Conservation (phyloP, 1,140 invertebrate species). For the Drosophila nasuta region DNA sequence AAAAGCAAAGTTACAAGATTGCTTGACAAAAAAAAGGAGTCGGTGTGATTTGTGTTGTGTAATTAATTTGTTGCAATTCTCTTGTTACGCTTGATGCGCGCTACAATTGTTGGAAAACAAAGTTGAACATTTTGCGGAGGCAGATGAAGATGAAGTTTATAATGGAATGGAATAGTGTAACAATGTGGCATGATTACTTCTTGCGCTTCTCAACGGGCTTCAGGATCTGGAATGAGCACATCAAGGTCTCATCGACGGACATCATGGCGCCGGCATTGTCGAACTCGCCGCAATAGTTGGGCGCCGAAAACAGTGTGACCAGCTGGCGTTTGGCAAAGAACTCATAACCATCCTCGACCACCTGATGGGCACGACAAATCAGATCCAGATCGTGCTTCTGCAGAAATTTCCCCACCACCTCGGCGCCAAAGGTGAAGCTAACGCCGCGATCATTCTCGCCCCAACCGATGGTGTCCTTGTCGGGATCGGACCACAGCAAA, state of each 20-base stretch:
- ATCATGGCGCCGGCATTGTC: conserved; percentile 99
- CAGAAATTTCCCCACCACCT: conserved; percentile 96
- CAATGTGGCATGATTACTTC: conserved; percentile 27
- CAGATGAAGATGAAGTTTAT: not conserved
- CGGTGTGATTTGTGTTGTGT: no score
- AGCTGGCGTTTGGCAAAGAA: conserved; percentile 99
- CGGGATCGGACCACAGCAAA: conserved; percentile 98
- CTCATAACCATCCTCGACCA: conserved; percentile 99
- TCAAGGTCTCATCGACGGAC: conserved; percentile 99
- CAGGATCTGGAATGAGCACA: conserved; percentile 99
- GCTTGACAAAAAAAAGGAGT: no score
- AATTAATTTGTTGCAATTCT: no score
- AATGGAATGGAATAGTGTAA: conserved; percentile 6
- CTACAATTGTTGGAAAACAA: conserved; percentile 6
- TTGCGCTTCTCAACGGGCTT: conserved; percentile 90
- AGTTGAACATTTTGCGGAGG: conserved; percentile 12
- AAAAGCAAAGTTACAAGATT: no score
- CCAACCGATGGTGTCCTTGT: conserved; percentile 95
- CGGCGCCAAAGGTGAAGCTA: conserved; percentile 97
- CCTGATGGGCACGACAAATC: conserved; percentile 98
- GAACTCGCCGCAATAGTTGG: conserved; percentile 99
- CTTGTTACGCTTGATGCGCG: not conserved
- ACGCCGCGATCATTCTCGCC: conserved; percentile 98
- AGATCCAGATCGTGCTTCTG: conserved; percentile 97
- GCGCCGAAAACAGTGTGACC: conserved; percentile 98